A percentile compares a stretch with the other conserved stretches of the same genome.
These are phyloP conservation scores for Apaloderma vittatum DNA, from an alignment of 2,113 vertebrate genomes.

Conservation along the genomic window DNA sequence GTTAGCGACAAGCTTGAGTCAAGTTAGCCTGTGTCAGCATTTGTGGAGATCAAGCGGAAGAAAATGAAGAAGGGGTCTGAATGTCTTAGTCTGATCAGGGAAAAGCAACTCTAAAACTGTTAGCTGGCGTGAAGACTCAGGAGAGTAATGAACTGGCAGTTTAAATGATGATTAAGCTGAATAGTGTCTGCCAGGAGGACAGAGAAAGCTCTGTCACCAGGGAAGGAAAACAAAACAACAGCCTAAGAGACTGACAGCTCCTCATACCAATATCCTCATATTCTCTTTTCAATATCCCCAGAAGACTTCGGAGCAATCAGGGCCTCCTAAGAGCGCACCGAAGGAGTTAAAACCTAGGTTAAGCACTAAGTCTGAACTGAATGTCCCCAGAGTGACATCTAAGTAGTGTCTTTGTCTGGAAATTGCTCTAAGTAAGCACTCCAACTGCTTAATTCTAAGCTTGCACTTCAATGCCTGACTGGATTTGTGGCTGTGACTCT, in stretches of 20 bases:
- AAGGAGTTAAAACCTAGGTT: background rate
- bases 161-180: slow-evolving; percentile 53
- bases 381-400: background rate
- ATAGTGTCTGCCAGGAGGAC: slow-evolving; percentile 19
- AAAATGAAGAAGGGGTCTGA: slow-evolving; percentile 15
- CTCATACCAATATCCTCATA: background rate
- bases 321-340: background rate
- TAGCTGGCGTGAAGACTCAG: background rate
- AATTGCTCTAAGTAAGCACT: background rate
- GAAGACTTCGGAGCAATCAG: background rate
- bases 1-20: background rate
- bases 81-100: slow-evolving; percentile 20
- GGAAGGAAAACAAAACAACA: slow-evolving; percentile 21
- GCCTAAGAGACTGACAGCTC: slow-evolving; percentile 4
- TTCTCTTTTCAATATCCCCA: background rate
- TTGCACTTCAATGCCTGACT: background rate
- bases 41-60: slow-evolving; percentile 39
- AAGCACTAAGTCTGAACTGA: background rate
- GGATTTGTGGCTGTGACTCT: background rate
- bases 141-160: slow-evolving; percentile 46
- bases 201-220: slow-evolving; percentile 15
- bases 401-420: background rate
- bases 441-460: background rate
- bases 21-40: slow-evolving; percentile 40
- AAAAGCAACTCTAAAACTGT: slow-evolving; percentile 34